A percentile compares a stretch with the other conserved stretches of the same genome.
Evolutionary conservation across 1,140 invertebrate genomes (phyloP).

Genomic region (Drosophila dunni): DNA sequence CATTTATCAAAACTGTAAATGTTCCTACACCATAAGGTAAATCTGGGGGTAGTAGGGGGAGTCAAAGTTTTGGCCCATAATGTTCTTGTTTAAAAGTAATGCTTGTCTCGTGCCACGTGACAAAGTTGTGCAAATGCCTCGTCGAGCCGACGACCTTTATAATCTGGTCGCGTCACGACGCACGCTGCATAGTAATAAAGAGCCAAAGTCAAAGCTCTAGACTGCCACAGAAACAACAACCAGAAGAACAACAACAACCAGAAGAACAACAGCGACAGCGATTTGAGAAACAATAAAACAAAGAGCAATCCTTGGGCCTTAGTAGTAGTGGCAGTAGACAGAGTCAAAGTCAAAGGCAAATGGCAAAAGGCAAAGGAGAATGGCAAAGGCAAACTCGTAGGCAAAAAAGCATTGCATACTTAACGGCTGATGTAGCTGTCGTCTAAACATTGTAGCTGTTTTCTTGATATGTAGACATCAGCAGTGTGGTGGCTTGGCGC

Average conservation of each 20-base stretch:
- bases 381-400: no score
- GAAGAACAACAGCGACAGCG: constrained; percentile 32
- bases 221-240: constrained; percentile 34
- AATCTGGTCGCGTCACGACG: constrained; percentile 50
- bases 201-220: constrained; percentile 50
- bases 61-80: constrained; percentile 3
- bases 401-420: constrained; percentile 49
- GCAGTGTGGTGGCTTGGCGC: not conserved
- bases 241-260: not conserved
- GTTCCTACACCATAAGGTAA: constrained; percentile 35
- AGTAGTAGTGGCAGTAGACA: constrained; percentile 8
- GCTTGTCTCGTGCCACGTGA: constrained; percentile 47
- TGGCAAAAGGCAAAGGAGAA: constrained; percentile 9
- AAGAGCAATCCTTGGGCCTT: constrained; percentile 33
- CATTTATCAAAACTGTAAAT: constrained; percentile 72
- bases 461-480: constrained; percentile 21
- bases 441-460: constrained; percentile 38
- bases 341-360: constrained; percentile 27
- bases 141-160: constrained; percentile 45
- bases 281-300: constrained; percentile 62
- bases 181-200: constrained; percentile 59
- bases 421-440: constrained; percentile 34
- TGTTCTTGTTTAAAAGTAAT: constrained; percentile 57
- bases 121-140: constrained; percentile 59
- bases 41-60: not conserved